phyloP scores from a whole-genome alignment of 2,113 vertebrate species.

The Thamnophis sirtalis region DNA sequence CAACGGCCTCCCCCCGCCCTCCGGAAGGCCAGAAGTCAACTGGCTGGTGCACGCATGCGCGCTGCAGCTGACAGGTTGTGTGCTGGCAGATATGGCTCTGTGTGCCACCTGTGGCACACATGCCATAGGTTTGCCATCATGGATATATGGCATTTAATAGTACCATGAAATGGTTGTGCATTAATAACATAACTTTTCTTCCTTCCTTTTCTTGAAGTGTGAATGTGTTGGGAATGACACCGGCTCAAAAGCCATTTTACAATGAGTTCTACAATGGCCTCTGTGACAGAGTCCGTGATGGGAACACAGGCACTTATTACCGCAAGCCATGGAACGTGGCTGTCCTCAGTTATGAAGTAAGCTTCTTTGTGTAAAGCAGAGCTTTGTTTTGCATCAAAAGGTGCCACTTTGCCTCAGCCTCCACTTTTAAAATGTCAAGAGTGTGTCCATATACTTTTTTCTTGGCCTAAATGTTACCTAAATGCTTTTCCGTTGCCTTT shows the following conservation, averaged over 20 bases:
- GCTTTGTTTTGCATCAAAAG: not conserved
- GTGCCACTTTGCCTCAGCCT: not conserved
- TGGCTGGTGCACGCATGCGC: too few relatives aligned
- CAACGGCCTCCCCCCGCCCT: too few relatives aligned
- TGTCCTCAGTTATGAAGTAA: conserved; percentile 76
- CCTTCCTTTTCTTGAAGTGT: conserved; percentile 65
- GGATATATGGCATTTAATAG: not conserved
- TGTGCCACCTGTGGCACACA: too few relatives aligned
- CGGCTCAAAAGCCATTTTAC: conserved; percentile 80
- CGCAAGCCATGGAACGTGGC: conserved; percentile 84
- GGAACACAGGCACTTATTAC: conserved; percentile 62
- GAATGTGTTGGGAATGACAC: conserved; percentile 81
- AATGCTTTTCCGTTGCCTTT: not conserved
- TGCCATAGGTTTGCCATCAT: too few relatives aligned
- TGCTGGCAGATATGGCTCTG: too few relatives aligned
- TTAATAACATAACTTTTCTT: not conserved
- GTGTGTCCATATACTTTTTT: not conserved
- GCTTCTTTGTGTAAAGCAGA: not conserved
- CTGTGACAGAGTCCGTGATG: conserved; percentile 75
- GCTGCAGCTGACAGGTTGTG: too few relatives aligned
- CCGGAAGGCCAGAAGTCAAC: too few relatives aligned
- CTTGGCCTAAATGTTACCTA: not conserved
- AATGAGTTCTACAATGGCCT: conserved; percentile 84
- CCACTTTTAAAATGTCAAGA: not conserved
- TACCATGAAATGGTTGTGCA: not conserved